Evolutionary conservation across 2,797 vertebrate genomes (phyloP).

Genomic region (Otus scops): DNA sequence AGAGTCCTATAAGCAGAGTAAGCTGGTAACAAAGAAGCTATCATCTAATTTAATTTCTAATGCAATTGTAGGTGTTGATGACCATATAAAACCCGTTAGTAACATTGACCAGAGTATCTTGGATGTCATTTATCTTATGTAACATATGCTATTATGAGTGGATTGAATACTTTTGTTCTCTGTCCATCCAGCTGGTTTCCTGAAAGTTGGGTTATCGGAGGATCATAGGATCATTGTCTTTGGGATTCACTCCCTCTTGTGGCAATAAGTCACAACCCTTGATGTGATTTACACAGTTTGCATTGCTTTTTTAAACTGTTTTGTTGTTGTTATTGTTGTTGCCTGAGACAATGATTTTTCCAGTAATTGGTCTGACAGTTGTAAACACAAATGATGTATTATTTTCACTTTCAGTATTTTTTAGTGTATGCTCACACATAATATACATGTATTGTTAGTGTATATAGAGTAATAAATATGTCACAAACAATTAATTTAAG

Average conservation of each 20-base stretch:
- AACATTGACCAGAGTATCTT: not conserved
- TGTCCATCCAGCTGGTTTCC: not conserved
- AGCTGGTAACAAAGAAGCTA: not conserved
- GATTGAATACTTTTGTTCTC: not conserved
- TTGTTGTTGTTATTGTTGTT: not conserved
- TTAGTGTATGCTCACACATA: not conserved
- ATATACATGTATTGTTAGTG: not conserved
- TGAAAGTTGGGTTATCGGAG: not conserved
- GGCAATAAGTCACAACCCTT: not conserved
- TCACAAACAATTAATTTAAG: not conserved
- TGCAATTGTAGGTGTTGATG: not conserved
- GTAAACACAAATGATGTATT: not conserved
- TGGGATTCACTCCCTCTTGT: conserved; percentile 53
- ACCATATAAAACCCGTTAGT: not conserved
- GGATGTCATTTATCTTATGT: not conserved
- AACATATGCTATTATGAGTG: not conserved
- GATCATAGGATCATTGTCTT: not conserved
- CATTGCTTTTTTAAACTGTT: not conserved
- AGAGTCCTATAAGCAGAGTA: not conserved
- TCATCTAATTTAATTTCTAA: not conserved
- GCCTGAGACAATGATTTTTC: not conserved
- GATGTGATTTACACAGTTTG: not conserved
- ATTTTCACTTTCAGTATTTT: not conserved
- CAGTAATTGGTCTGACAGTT: not conserved
- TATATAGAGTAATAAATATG: not conserved